Conservation (phyloP, 2,888 invertebrate genomes). For the Pollenia angustigena region DNA sequence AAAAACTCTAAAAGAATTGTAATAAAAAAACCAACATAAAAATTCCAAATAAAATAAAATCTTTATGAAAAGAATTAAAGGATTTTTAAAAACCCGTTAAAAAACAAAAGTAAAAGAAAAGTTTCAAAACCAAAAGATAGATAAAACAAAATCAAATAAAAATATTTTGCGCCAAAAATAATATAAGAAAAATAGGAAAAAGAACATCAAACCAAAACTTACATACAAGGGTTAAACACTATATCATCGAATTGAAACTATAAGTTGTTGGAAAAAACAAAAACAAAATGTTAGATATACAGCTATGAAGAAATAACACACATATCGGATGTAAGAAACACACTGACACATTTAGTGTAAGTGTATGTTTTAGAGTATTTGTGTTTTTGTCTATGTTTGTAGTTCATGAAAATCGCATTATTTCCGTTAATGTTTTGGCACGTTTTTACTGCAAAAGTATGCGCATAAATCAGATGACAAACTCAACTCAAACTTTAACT, state of each 20-base stretch:
- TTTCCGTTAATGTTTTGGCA: constrained; percentile 72
- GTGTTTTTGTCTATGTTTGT: constrained; percentile 38
- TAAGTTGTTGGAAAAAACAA: constrained; percentile 28
- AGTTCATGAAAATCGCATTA: constrained; percentile 73
- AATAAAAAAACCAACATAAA: constrained; percentile 1
- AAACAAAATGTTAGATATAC: neutral
- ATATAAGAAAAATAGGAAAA: neutral
- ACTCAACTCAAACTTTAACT: constrained; percentile 69
- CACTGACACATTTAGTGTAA: neutral
- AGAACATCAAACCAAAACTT: neutral
- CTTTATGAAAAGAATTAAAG: constrained; percentile 7
- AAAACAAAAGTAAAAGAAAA: constrained; percentile 35
- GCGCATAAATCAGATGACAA: constrained; percentile 72
- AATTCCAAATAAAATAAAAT: constrained; percentile 33
- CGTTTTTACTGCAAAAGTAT: constrained; percentile 72
- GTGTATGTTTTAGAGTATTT: neutral
- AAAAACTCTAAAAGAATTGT: constrained; percentile 35
- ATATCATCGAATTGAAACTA: constrained; percentile 64
- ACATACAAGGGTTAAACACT: constrained; percentile 50
- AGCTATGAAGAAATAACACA: neutral
- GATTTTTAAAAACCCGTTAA: constrained; percentile 58
- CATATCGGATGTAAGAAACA: neutral
- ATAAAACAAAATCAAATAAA: neutral
- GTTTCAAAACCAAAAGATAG: constrained; percentile 13
- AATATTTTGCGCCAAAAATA: neutral